Conservation (phyloP, 64 coral and sea anemone species). For the Pocillopora verrucosa region DNA sequence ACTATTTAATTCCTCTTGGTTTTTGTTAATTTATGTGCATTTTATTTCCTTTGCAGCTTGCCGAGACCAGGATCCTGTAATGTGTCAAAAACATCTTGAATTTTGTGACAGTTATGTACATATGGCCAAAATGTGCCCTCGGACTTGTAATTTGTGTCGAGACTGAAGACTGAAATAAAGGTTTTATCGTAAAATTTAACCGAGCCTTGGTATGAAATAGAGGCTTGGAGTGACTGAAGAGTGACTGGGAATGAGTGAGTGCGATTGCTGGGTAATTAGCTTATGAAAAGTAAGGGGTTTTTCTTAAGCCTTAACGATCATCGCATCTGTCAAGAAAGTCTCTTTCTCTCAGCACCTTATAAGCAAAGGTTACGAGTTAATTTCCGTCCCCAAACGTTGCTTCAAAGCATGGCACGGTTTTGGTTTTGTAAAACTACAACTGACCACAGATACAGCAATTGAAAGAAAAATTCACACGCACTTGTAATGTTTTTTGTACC, state of each 20-base stretch:
- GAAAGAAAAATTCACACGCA: too few relatives aligned
- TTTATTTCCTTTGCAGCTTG: neutral
- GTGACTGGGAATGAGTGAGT: neutral
- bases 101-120: neutral
- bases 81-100: neutral
- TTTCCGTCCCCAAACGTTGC: too few relatives aligned
- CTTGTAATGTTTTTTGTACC: too few relatives aligned
- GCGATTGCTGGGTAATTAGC: too few relatives aligned
- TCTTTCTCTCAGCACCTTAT: too few relatives aligned
- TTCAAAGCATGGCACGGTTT: too few relatives aligned
- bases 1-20: neutral
- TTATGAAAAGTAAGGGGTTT: too few relatives aligned
- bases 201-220: neutral
- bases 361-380: too few relatives aligned
- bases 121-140: neutral
- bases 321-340: too few relatives aligned
- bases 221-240: neutral
- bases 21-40: neutral
- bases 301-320: too few relatives aligned
- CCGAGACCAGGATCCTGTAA: neutral
- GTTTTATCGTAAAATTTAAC: neutral
- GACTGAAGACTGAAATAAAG: neutral
- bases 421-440: too few relatives aligned
- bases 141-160: constrained; percentile 5
- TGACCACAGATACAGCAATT: too few relatives aligned